Percentiles rank a stretch among this genome's conserved stretches.
Conservation (phyloP, 1,140 invertebrate genomes). For the Homalodisca vitripennis region DNA sequence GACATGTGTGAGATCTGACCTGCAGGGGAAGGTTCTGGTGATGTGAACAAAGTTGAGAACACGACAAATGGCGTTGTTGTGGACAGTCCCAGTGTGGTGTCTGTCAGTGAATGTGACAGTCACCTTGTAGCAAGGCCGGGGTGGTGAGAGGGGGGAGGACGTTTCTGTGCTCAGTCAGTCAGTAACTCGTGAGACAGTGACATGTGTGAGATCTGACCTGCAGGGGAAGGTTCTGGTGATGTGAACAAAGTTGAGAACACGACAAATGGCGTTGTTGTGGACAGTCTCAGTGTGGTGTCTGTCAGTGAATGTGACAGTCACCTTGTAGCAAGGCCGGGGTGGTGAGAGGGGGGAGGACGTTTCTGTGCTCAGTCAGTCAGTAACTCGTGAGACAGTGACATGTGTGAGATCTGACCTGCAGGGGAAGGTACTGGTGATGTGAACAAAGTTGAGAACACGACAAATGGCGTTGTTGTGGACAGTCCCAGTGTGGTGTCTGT, state of each 20-base stretch:
- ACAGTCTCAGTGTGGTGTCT: too few species aligned
- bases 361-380: neutral
- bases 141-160: neutral
- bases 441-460: neutral
- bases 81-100: too few species aligned
- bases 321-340: too few species aligned
- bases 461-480: slow-evolving; percentile 39
- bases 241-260: neutral
- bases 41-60: neutral
- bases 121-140: too few species aligned
- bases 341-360: neutral
- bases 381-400: neutral
- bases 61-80: slow-evolving; percentile 38
- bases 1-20: slow-evolving; percentile 39
- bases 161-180: neutral
- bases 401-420: too few species aligned
- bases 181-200: neutral
- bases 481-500: neutral
- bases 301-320: too few species aligned
- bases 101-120: too few species aligned
- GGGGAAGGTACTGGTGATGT: neutral
- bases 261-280: slow-evolving; percentile 38
- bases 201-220: too few species aligned
- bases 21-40: too few species aligned
- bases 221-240: too few species aligned